These are phyloP conservation scores for Motacilla alba DNA, from an alignment of 2,113 vertebrate genomes.

Conservation along the genomic window DNA sequence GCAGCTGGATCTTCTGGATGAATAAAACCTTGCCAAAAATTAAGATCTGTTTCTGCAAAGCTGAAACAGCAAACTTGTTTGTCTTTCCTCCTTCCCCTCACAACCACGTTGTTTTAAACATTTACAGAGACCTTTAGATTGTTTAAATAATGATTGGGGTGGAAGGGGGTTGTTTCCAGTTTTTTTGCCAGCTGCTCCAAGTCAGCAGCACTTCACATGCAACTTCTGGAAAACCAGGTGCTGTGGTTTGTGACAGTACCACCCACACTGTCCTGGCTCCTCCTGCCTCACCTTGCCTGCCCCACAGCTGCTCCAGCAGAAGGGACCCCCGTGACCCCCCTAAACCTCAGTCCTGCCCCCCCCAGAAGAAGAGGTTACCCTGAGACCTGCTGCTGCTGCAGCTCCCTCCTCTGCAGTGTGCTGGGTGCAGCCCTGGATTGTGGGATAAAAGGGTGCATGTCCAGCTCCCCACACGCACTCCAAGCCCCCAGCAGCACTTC, in stretches of 20 bases:
- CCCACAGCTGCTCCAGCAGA: background rate
- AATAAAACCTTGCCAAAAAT: constrained; percentile 46
- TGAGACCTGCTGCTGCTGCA: background rate
- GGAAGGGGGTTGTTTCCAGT: background rate
- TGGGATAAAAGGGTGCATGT: background rate
- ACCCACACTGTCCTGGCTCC: background rate
- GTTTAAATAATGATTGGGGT: constrained; percentile 39
- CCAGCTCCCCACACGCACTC: background rate
- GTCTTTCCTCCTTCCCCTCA: constrained; percentile 58
- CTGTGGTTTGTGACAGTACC: background rate
- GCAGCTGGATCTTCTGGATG: constrained; percentile 33
- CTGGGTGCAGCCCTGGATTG: background rate
- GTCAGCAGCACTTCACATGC: background rate
- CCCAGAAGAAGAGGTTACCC: background rate
- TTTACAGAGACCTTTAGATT: constrained; percentile 56
- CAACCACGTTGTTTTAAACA: constrained; percentile 50
- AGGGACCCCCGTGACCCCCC: accelerated
- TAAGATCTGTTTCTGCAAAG: constrained; percentile 31
- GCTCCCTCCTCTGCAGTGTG: background rate
- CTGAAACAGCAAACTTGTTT: constrained; percentile 62
- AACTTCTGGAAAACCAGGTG: constrained; percentile 2
- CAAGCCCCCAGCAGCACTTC: background rate
- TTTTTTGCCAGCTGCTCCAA: constrained; percentile 24
- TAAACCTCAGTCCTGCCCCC: background rate
- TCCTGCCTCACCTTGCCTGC: background rate